These are phyloP conservation scores for Simalia tracyae DNA, from an alignment of 2,797 vertebrate genomes.

Conservation along the genomic window DNA sequence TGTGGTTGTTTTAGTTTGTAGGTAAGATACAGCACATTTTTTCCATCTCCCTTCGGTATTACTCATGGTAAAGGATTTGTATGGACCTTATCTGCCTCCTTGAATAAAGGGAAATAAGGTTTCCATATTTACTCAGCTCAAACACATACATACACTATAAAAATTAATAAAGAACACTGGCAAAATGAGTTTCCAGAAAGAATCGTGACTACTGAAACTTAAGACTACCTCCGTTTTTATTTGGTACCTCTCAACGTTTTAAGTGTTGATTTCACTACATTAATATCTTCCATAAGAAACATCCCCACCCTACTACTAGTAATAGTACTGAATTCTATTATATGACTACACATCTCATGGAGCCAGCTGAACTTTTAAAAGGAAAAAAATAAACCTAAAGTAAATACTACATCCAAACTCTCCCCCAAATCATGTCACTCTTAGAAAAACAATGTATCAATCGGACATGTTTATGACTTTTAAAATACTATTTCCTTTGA, in stretches of 20 bases:
- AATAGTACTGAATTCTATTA: background rate
- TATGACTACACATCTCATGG: constrained; percentile 9
- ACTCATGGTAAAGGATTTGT: background rate
- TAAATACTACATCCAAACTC: constrained; percentile 24
- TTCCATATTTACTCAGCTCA: background rate
- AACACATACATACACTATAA: background rate
- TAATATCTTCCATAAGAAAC: background rate
- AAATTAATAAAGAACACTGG: background rate
- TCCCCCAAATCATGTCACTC: constrained; percentile 19
- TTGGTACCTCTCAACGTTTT: background rate
- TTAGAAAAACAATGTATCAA: constrained; percentile 35
- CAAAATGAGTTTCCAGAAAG: background rate
- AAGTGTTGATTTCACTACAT: background rate
- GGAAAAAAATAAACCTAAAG: constrained; percentile 19
- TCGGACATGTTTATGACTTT: constrained; percentile 29
- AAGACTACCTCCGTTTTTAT: background rate
- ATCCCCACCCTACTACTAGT: background rate
- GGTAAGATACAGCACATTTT: background rate
- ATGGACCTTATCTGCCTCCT: background rate
- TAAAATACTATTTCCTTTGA: constrained; percentile 44
- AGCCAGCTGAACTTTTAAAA: constrained; percentile 13
- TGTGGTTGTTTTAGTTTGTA: background rate
- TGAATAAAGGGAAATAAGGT: background rate
- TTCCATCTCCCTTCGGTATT: background rate
- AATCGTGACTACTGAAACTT: background rate